Base-by-base conservation (phyloP, 1,140 invertebrate species). In the Drosophila pseudoobscura region DNA sequence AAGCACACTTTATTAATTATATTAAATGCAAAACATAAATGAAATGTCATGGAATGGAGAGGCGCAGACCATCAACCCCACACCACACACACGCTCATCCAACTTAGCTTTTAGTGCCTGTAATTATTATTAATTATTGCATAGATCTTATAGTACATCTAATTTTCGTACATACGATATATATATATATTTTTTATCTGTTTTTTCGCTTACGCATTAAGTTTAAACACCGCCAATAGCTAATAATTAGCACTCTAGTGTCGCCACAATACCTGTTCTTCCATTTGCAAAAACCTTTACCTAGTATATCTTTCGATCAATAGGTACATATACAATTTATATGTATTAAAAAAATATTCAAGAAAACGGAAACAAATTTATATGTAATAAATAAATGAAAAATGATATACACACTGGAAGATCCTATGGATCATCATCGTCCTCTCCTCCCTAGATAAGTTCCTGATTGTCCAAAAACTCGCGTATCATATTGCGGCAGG, bases 191-290 rank as follows among this genome's bases (percentile, higher is more conserved):
- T 68, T 72, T 74, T 74, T 74, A 59, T 85, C 68, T 87, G 75
- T 84, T 65, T 84, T 72, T 55, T 56, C 13, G 15, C 75, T 46
- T 85, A 83, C 49, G 54, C 56, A 51, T 55, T 87, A 82, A 87
- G 82, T 85, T 88, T 87, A 87, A 75, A 87, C 77, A 87, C 82
- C 82, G 82, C 82, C 82, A 87, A 87, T 87, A 87, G 82, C 82
- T 87, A 87, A 87, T 87, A 87, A 87, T 87, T 87, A 87, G 82
- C 82, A 87, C 83, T 82, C 64, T 85, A 85, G 82, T 85, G 82
- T 85, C 82, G 78, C 82, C 82, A 85, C 82, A 85, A 85, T 87
- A 85, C 82, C 82, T 87, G 82, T 87, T 87, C 82, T 87, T 87
- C 82, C 82, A 87, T 75, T 82, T 64, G 71, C 35, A 39, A 35